Evolutionary conservation across 2,797 vertebrate species (phyloP).

Genomic region (Pyrocephalus nanus): DNA sequence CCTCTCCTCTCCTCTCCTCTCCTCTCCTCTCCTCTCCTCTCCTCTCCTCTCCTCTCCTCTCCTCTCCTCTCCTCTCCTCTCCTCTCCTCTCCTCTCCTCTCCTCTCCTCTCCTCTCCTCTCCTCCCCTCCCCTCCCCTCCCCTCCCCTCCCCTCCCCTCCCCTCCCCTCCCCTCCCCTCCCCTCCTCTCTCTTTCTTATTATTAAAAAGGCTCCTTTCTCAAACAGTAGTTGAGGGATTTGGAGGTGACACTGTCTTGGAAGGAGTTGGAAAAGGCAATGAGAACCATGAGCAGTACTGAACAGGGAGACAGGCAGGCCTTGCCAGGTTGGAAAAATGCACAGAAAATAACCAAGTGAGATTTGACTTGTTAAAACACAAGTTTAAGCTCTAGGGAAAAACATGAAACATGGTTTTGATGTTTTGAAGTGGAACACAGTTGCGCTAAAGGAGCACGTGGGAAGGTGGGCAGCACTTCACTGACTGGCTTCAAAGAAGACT

Average conservation of each 20-base stretch:
- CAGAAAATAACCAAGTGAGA: constrained; percentile 46
- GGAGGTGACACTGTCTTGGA: not conserved
- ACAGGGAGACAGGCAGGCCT: not conserved
- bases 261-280: not conserved
- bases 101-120: too few relatives aligned
- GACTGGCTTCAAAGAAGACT: constrained; percentile 39
- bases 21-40: too few relatives aligned
- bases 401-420: constrained; percentile 59
- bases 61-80: too few relatives aligned
- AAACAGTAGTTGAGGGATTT: not conserved
- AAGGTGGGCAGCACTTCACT: not conserved
- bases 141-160: too few relatives aligned
- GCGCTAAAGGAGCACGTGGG: not conserved
- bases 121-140: too few relatives aligned
- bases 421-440: constrained; percentile 50
- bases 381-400: constrained; percentile 55
- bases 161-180: too few relatives aligned
- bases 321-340: not conserved
- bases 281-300: not conserved
- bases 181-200: accelerated
- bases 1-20: too few relatives aligned
- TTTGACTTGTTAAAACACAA: constrained; percentile 60
- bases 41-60: too few relatives aligned
- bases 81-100: too few relatives aligned
- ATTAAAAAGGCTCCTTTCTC: not conserved